phyloP scores from a whole-genome alignment of 1,140 invertebrate species.

The Dendrolimus kikuchii region DNA sequence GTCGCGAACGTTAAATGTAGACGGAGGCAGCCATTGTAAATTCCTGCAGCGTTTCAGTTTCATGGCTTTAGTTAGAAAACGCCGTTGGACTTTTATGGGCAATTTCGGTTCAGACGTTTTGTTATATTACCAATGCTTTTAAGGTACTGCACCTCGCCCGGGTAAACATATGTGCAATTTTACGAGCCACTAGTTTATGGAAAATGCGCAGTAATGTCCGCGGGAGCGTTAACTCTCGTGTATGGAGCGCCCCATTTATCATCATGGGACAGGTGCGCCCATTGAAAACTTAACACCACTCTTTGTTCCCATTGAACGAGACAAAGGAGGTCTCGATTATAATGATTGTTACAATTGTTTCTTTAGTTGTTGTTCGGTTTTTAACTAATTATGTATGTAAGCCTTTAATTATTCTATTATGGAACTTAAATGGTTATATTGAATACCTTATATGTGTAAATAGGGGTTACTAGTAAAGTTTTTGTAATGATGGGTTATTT shows the following conservation, averaged over 20 bases:
- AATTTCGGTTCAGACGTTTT: constrained; percentile 71
- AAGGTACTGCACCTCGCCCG: constrained; percentile 64
- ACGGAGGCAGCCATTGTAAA: constrained; percentile 61
- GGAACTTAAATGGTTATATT: too few relatives aligned
- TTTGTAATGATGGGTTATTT: too few relatives aligned
- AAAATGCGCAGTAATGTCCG: constrained; percentile 55
- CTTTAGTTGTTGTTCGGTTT: too few relatives aligned
- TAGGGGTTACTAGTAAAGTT: too few relatives aligned
- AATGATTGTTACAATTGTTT: too few relatives aligned
- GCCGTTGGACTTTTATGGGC: constrained; percentile 67
- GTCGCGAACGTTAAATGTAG: constrained; percentile 63
- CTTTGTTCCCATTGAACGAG: not conserved
- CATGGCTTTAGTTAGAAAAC: constrained; percentile 70
- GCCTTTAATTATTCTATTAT: too few relatives aligned
- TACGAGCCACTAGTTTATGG: constrained; percentile 63
- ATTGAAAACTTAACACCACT: constrained; percentile 15
- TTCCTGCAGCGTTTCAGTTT: constrained; percentile 66
- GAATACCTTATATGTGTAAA: too few relatives aligned
- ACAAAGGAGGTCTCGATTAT: not conserved
- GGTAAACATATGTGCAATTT: constrained; percentile 69
- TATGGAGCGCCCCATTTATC: constrained; percentile 34
- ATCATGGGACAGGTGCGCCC: constrained; percentile 29
- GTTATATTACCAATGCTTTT: constrained; percentile 73
- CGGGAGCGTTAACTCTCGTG: constrained; percentile 41
- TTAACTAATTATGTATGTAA: too few relatives aligned